Evolutionary conservation across 2,113 vertebrate species (phyloP).

Genomic region (Triplophysa dalaica): DNA sequence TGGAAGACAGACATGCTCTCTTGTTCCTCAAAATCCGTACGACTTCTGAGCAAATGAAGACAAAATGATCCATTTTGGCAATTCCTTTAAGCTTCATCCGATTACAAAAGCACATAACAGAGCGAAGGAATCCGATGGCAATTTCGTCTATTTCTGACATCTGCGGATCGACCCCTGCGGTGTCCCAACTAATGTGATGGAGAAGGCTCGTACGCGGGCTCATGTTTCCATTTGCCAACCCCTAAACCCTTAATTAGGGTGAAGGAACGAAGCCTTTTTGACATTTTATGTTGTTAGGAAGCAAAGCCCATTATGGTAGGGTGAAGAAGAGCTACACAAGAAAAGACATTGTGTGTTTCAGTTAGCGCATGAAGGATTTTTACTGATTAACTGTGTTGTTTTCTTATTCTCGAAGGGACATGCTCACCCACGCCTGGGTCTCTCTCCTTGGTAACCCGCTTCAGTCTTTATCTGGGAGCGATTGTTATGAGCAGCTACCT

Average conservation of each 20-base stretch:
- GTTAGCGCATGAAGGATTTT: neutral
- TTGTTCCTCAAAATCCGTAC: too few relatives aligned
- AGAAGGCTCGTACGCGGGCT: neutral
- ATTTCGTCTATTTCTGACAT: conserved; percentile 18
- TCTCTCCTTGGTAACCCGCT: conserved; percentile 19
- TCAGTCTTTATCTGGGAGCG: neutral
- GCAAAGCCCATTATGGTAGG: neutral
- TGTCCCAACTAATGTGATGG: neutral
- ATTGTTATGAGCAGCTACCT: conserved; percentile 28
- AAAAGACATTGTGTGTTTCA: neutral
- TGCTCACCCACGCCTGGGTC: neutral
- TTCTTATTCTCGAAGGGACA: neutral
- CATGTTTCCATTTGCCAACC: neutral
- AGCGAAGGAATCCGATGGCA: neutral
- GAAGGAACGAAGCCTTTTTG: neutral
- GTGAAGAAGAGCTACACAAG: neutral
- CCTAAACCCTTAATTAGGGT: neutral
- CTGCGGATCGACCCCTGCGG: conserved; percentile 1
- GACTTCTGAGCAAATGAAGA: neutral
- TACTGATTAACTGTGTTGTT: neutral
- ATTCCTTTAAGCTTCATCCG: neutral
- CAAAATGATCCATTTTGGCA: neutral
- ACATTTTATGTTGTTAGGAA: neutral
- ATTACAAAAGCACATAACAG: conserved; percentile 12
- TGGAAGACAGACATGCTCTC: too few relatives aligned